Conservation (phyloP, 2,888 invertebrate species). For the Callimorpha dominula region DNA sequence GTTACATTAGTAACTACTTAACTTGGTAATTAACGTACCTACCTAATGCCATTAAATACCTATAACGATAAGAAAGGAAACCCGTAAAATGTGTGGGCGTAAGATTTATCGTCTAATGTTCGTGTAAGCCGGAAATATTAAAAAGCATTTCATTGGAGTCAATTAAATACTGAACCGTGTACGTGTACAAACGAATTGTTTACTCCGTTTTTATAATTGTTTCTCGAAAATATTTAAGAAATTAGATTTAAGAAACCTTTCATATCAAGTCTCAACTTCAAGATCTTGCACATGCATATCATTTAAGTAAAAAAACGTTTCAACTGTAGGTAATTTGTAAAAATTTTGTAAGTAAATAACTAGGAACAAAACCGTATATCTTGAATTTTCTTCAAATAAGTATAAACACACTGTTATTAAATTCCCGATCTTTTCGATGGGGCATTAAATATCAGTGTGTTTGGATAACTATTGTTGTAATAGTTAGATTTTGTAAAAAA, state of each 20-base stretch:
- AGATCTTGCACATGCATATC: constrained; percentile 7
- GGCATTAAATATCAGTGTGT: no score
- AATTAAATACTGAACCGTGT: constrained; percentile 31
- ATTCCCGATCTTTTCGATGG: not conserved
- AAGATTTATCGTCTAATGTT: not conserved
- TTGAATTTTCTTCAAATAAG: not conserved
- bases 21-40: not conserved
- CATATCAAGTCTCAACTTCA: constrained; percentile 10
- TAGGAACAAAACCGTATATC: not conserved
- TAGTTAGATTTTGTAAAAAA: not conserved
- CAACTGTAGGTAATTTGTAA: not conserved
- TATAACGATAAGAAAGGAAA: not conserved
- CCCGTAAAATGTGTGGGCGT: not conserved
- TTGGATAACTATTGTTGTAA: no score
- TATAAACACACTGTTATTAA: not conserved
- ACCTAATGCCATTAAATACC: not conserved
- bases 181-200: constrained; percentile 9
- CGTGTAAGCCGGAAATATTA: not conserved
- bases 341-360: not conserved
- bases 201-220: not conserved
- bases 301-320: not conserved
- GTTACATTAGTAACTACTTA: not conserved
- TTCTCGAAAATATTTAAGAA: not conserved
- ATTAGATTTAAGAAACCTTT: not conserved
- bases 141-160: constrained; percentile 35